Conservation (phyloP, 1,140 invertebrate genomes). For the Macrobrachium nipponense region DNA sequence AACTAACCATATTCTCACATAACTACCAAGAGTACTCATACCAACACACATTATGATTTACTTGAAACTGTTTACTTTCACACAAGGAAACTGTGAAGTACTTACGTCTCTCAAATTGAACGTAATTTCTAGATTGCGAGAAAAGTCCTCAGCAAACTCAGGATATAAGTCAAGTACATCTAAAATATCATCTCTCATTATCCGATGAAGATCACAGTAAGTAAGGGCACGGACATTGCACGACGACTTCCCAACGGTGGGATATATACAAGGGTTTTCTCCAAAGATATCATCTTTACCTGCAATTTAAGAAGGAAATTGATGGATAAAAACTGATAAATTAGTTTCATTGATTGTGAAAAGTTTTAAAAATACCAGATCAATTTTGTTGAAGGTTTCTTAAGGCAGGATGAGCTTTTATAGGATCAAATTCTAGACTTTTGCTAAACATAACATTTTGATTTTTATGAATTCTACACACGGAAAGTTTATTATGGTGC, state of each 20-base stretch:
- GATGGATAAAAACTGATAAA: not conserved
- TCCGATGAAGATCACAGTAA: slow-evolving; percentile 98
- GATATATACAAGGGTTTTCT: slow-evolving; percentile 94
- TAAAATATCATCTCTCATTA: slow-evolving; percentile 95
- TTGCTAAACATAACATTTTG: no score
- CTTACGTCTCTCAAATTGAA: slow-evolving; percentile 96
- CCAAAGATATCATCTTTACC: slow-evolving; percentile 99
- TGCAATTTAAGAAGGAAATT: slow-evolving; percentile 68
- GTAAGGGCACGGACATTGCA: slow-evolving; percentile 98
- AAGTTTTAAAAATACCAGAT: not conserved
- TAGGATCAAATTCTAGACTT: no score
- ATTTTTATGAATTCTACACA: no score
- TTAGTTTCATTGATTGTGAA: not conserved
- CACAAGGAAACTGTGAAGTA: slow-evolving; percentile 30
- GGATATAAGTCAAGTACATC: slow-evolving; percentile 98
- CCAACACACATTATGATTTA: not conserved
- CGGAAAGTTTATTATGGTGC: no score
- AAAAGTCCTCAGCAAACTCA: slow-evolving; percentile 93
- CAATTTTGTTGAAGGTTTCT: no score
- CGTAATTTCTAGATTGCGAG: slow-evolving; percentile 94
- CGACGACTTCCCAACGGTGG: slow-evolving; percentile 94
- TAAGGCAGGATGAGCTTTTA: no score
- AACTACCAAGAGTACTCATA: not conserved
- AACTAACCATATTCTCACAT: not conserved
- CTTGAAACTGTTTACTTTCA: slow-evolving; percentile 5